These are phyloP conservation scores for Eristalinus aeneus DNA, from an alignment of 2,888 invertebrate genomes.

Conservation along the genomic window DNA sequence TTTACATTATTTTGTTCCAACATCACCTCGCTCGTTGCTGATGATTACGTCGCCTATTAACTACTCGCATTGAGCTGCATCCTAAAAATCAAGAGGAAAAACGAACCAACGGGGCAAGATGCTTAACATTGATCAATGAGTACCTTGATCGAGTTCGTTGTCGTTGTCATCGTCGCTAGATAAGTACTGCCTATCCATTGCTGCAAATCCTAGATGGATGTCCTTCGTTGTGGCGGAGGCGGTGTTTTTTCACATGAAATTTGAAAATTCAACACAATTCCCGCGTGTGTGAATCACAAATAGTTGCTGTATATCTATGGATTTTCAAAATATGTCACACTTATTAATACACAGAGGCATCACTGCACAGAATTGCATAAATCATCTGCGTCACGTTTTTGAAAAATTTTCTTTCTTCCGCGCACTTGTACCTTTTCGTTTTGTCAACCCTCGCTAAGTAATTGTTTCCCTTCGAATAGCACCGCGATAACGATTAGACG, in stretches of 20 bases:
- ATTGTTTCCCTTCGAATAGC: constrained; percentile 39
- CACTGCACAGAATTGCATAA: constrained; percentile 42
- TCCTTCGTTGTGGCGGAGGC: background rate
- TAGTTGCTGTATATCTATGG: constrained; percentile 14
- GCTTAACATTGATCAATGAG: constrained; percentile 10
- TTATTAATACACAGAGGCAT: constrained; percentile 66
- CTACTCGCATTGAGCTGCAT: constrained; percentile 32
- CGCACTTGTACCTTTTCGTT: constrained; percentile 43
- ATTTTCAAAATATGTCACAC: constrained; percentile 59
- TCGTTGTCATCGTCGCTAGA: constrained; percentile 45
- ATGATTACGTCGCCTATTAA: constrained; percentile 42
- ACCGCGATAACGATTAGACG: constrained; percentile 5
- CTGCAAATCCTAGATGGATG: background rate
- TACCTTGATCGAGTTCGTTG: constrained; percentile 59
- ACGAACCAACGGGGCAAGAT: background rate
- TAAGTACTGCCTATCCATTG: constrained; percentile 53
- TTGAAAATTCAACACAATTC: constrained; percentile 30
- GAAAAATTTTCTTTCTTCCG: background rate
- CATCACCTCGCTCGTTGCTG: constrained; percentile 28
- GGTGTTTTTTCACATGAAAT: background rate
- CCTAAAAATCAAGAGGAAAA: background rate
- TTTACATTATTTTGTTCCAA: constrained; percentile 21
- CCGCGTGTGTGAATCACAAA: constrained; percentile 33
- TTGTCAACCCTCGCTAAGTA: constrained; percentile 8
- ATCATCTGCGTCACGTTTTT: constrained; percentile 15